Percentiles rank a stretch among this genome's conserved stretches.
phyloP scores from a whole-genome alignment of 1,140 invertebrate genomes.

The Apis laboriosa region DNA sequence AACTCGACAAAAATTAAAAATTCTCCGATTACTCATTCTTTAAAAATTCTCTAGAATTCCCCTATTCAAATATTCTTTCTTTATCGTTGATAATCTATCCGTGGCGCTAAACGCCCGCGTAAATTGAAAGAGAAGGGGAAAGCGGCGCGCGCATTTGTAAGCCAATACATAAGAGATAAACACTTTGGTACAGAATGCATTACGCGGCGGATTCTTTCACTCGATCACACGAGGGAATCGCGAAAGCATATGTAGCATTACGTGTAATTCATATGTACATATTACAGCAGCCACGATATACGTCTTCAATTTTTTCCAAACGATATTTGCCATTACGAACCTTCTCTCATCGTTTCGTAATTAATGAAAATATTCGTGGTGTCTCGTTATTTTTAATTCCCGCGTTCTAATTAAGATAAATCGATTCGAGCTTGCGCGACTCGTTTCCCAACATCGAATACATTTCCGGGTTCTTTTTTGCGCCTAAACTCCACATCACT shows the following conservation, averaged over 20 bases:
- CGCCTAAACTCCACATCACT: neutral
- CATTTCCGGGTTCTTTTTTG: slow-evolving; percentile 15
- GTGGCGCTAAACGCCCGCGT: neutral
- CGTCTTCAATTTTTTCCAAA: neutral
- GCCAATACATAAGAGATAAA: neutral
- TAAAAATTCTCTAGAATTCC: too few relatives aligned
- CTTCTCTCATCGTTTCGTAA: neutral
- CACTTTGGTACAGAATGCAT: neutral
- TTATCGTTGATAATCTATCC: neutral
- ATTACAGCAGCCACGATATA: too few relatives aligned
- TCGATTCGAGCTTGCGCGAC: neutral
- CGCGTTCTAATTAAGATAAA: slow-evolving; percentile 30
- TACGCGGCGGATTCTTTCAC: slow-evolving; percentile 4
- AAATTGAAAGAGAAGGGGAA: neutral
- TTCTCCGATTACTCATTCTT: too few relatives aligned
- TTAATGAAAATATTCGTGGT: neutral
- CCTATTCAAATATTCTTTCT: neutral
- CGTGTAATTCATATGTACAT: too few relatives aligned
- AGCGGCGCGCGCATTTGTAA: neutral
- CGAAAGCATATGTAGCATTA: neutral
- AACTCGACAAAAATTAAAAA: too few relatives aligned
- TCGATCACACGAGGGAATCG: neutral
- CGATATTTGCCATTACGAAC: too few relatives aligned
- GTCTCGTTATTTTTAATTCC: slow-evolving; percentile 10
- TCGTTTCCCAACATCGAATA: neutral